These are phyloP conservation scores for Arremon aurantiirostris DNA, from an alignment of 2,797 vertebrate species.

Conservation along the genomic window DNA sequence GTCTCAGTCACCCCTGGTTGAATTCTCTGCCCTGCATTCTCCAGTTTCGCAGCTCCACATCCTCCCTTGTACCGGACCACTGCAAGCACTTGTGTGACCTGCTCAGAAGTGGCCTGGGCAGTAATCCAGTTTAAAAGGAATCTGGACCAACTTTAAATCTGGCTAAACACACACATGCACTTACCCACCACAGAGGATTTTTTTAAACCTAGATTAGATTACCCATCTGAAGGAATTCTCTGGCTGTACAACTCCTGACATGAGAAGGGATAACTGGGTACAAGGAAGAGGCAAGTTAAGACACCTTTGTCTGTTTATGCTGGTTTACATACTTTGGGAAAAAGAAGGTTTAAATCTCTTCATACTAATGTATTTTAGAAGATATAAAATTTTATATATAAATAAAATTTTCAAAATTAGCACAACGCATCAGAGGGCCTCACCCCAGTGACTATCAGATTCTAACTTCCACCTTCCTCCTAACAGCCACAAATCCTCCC, in stretches of 20 bases:
- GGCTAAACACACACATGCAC: neutral
- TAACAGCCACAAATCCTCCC: neutral
- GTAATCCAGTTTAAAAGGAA: neutral
- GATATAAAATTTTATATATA: neutral
- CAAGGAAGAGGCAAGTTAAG: neutral
- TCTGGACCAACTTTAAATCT: neutral
- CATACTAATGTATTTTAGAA: neutral
- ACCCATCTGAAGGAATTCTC: neutral
- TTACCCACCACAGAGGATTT: neutral
- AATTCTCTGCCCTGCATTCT: neutral
- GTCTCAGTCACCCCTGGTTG: accelerated
- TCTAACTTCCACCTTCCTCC: neutral
- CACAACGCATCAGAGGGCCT: accelerated
- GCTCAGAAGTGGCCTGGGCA: neutral
- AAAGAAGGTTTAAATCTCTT: neutral
- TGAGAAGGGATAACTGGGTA: neutral
- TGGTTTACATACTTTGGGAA: neutral
- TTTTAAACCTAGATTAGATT: neutral
- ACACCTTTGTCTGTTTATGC: neutral
- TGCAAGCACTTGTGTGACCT: neutral
- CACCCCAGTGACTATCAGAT: neutral
- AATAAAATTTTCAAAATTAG: neutral
- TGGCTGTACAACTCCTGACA: neutral
- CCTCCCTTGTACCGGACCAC: neutral
- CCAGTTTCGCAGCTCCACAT: neutral